These are phyloP conservation scores for Ectemnius continuus DNA, from an alignment of 2,888 invertebrate species.

Conservation along the genomic window DNA sequence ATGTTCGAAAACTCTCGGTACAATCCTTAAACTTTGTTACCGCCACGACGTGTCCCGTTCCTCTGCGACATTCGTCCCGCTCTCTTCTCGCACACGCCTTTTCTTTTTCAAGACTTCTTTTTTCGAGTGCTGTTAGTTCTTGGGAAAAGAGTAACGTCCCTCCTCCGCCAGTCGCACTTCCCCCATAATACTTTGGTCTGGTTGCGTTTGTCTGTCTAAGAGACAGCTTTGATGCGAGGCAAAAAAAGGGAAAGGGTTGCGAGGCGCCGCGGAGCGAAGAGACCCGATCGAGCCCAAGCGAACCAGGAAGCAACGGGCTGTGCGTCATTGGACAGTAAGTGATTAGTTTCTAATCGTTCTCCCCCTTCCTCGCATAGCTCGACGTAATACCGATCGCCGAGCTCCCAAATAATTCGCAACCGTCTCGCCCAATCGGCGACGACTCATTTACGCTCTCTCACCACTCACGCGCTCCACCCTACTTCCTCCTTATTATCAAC, in stretches of 20 bases:
- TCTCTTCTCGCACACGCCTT: not conserved
- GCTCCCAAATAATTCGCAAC: not conserved
- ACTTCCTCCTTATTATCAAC: slow-evolving; percentile 15
- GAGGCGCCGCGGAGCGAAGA: slow-evolving; percentile 8
- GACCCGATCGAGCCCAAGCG: not conserved
- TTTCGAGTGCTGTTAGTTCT: not conserved
- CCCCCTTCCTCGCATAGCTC: slow-evolving; percentile 6
- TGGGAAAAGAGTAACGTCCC: no score
- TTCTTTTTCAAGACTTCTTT: not conserved
- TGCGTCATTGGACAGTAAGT: slow-evolving; percentile 51
- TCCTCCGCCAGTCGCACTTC: not conserved
- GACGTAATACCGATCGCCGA: slow-evolving; percentile 17
- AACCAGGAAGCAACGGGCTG: slow-evolving; percentile 47
- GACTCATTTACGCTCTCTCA: not conserved
- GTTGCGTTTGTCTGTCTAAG: not conserved
- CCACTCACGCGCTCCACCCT: slow-evolving; percentile 1
- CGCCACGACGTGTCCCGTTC: slow-evolving; percentile 22
- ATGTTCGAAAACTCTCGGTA: slow-evolving; percentile 40
- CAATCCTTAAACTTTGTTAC: slow-evolving; percentile 38
- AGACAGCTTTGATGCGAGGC: not conserved
- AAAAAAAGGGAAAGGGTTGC: not conserved
- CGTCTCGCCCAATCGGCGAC: not conserved
- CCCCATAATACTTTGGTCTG: slow-evolving; percentile 4
- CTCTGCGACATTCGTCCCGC: not conserved
- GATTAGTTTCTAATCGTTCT: slow-evolving; percentile 43